Percentiles rank a stretch among this genome's conserved stretches.
Conservation (phyloP, 1,140 invertebrate genomes). For the Polypedilum vanderplanki region DNA sequence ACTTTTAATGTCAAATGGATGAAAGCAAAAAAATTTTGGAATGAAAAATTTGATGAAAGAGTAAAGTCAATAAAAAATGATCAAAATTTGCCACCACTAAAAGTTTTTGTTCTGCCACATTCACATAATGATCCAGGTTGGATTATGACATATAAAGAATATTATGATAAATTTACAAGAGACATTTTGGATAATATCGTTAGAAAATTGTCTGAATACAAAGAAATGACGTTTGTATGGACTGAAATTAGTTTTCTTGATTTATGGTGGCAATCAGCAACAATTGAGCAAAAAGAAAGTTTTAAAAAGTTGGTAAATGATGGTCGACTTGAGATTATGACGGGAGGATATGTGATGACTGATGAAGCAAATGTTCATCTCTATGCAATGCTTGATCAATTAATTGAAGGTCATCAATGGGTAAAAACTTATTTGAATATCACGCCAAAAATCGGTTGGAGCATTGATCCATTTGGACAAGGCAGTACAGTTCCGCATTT, state of each 20-base stretch:
- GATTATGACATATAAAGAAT: conserved; percentile 89
- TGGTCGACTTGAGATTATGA: conserved; percentile 64
- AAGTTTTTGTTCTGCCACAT: conserved; percentile 88
- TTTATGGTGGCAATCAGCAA: conserved; percentile 80
- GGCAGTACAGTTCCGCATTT: conserved; percentile 81
- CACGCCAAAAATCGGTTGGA: conserved; percentile 71
- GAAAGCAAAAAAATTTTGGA: background rate
- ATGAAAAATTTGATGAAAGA: background rate
- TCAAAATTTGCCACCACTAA: conserved; percentile 47
- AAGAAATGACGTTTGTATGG: conserved; percentile 84
- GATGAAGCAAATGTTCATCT: conserved; percentile 89
- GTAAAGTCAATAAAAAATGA: background rate
- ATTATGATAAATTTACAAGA: conserved; percentile 74
- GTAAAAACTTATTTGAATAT: conserved; percentile 67
- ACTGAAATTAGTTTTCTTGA: conserved; percentile 88
- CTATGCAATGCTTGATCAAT: conserved; percentile 76
- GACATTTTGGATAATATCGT: conserved; percentile 85
- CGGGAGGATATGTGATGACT: conserved; percentile 94
- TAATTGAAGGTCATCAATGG: conserved; percentile 90
- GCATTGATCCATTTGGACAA: conserved; percentile 89
- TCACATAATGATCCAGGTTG: conserved; percentile 95
- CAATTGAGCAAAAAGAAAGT: conserved; percentile 52
- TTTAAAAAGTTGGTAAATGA: conserved; percentile 58
- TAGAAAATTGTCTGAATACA: conserved; percentile 64
- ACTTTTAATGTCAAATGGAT: background rate